Evolutionary conservation across 1,140 invertebrate species (phyloP).

Genomic region (Ips nitidus): DNA sequence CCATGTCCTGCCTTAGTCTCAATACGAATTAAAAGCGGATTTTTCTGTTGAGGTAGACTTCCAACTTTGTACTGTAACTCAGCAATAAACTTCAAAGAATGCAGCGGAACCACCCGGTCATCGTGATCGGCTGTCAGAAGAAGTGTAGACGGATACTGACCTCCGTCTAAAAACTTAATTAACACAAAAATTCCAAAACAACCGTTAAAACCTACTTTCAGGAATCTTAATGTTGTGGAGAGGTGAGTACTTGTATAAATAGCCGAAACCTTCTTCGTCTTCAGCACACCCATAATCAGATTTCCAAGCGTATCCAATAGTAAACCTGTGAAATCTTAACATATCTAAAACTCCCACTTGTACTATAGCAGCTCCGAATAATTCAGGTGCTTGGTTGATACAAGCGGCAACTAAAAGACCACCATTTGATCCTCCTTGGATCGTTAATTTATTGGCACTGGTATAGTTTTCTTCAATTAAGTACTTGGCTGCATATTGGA

Average conservation of each 20-base stretch:
- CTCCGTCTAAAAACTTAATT: conserved; percentile 40
- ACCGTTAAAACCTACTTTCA: conserved; percentile 35
- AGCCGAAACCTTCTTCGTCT: conserved; percentile 84
- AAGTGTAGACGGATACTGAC: conserved; percentile 88
- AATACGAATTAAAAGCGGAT: conserved; percentile 85
- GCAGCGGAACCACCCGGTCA: conserved; percentile 93
- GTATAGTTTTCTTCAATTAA: conserved; percentile 85
- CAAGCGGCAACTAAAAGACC: conserved; percentile 91
- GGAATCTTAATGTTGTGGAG: conserved; percentile 88
- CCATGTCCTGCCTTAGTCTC: conserved; percentile 97
- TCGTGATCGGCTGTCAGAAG: conserved; percentile 96
- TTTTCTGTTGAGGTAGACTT: conserved; percentile 67
- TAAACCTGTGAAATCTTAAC: conserved; percentile 93
- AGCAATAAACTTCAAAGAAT: conserved; percentile 94
- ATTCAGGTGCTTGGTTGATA: conserved; percentile 92
- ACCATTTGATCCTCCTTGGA: conserved; percentile 96
- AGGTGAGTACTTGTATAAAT: conserved; percentile 90
- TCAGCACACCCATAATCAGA: conserved; percentile 95
- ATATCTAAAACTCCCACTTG: conserved; percentile 84
- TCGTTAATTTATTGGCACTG: conserved; percentile 71
- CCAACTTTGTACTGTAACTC: conserved; percentile 80
- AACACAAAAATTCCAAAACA: conserved; percentile 8
- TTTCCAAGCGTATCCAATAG: conserved; percentile 95
- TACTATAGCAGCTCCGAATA: conserved; percentile 85
- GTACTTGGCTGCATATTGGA: conserved; percentile 90